A percentile compares a stretch with the other conserved stretches of the same genome.
These are phyloP conservation scores for Melanaphis sacchari DNA, from an alignment of 1,140 invertebrate species.

Conservation along the genomic window DNA sequence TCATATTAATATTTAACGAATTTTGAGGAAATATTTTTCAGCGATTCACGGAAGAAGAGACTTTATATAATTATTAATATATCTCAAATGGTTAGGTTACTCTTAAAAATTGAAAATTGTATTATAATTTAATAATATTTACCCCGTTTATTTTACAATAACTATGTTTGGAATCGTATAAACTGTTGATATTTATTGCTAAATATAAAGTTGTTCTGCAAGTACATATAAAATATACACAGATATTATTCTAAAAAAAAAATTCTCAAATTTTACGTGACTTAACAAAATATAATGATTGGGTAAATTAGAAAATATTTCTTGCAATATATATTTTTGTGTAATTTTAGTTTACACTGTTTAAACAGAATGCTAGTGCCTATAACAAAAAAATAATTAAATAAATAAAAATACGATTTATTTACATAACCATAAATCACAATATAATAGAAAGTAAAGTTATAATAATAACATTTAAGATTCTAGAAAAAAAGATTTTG, in stretches of 20 bases:
- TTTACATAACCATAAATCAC: not conserved
- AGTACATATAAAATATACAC: not conserved
- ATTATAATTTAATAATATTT: not conserved
- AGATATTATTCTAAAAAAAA: not conserved
- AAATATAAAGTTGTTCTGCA: not conserved
- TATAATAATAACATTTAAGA: not conserved
- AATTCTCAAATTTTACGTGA: not conserved
- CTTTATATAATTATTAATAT: not conserved
- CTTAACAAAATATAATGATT: not conserved
- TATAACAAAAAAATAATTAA: no score
- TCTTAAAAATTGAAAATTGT: not conserved
- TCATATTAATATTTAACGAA: not conserved
- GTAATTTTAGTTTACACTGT: not conserved
- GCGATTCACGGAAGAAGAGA: not conserved
- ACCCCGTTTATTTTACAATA: not conserved
- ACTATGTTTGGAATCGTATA: not conserved
- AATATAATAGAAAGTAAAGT: not conserved
- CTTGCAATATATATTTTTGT: not conserved
- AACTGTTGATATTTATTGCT: not conserved
- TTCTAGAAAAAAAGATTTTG: not conserved
- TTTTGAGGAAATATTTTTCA: not conserved
- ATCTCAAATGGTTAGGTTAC: not conserved
- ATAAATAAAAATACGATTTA: not conserved
- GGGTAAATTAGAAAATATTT: not conserved
- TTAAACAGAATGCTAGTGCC: not conserved